Evolutionary conservation across 2,113 vertebrate species (phyloP).

Genomic region (Rhizomys pruinosus): DNA sequence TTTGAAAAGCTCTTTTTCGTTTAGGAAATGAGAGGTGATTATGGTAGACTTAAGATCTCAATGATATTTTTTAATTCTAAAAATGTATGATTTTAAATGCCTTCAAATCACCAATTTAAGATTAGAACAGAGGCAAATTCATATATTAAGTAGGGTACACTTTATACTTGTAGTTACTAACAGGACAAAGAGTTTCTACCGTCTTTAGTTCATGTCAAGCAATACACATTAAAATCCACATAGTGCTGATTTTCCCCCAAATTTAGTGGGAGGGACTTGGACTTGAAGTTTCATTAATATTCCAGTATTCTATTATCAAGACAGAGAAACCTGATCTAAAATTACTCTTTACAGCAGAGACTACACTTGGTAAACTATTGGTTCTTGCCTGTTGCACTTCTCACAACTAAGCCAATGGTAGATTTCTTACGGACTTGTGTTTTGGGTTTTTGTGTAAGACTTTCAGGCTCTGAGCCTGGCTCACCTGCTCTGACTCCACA

Average conservation of each 20-base stretch:
- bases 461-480: neutral
- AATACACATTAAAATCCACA: neutral
- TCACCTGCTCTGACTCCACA: slow-evolving; percentile 86
- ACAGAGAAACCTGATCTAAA: neutral
- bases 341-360: neutral
- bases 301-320: neutral
- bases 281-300: neutral
- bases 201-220: neutral
- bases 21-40: neutral
- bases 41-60: neutral
- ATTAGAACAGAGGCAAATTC: slow-evolving; percentile 7
- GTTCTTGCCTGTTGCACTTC: neutral
- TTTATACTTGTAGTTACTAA: neutral
- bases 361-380: neutral
- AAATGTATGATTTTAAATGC: neutral
- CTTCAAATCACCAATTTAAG: neutral
- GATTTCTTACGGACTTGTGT: too few relatives aligned
- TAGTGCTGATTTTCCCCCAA: neutral
- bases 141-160: slow-evolving; percentile 24
- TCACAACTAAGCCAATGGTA: neutral
- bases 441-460: neutral
- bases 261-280: neutral
- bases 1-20: neutral
- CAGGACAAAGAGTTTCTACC: neutral
- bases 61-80: neutral